Evolutionary conservation across 2,888 invertebrate genomes (phyloP), one percentile per base, ranked within the genome.

Genomic region (Athalia circularis): DNA sequence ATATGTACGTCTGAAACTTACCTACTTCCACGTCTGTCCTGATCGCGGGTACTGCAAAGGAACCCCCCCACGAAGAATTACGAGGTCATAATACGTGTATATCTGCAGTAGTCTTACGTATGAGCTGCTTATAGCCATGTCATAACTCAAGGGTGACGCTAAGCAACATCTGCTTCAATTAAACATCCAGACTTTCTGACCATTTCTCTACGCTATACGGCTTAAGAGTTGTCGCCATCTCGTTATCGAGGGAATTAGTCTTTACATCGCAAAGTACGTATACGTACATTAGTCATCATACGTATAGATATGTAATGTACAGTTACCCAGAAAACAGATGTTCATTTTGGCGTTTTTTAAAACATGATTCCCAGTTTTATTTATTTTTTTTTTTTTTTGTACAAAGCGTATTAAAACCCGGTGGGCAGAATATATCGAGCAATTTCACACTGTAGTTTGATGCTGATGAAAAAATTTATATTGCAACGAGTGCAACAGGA

Each of bases 131-230:
- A 64, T 57, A 7, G 47, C 59, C 59, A 13, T 72, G 57, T 59
- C 72, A 72, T 72, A 59, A 59, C 13, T 59, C 59, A 59, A 15
- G 68, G 72, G 72, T 57, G 72, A 72, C 72, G 72, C 13, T 59
- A 7, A 6, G 43, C 15, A 47, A 72, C 72, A 72, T 72, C 72
- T 72, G 72, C 72, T 59, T 72, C 72, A 72, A 72, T 72, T 72
- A 72, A 72, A 47, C 57, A 57, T 47, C n/a, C 72, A 15, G 72
- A 59, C 57, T 47, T 54, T 54, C n/a, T n/a, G 68, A 54, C 52
- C 52, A 54, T 68, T 68, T 50, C 9, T 6, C 45, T 13, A 50
- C 50, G 52, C 9, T 29, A 29, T 29, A 29, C 29, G 29, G 29
- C 29, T 29, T 29, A 29, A 29, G 29, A 29, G 29, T 29, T 29